Base-by-base conservation (phyloP, 2,888 invertebrate species). In the Cinara cedri region DNA sequence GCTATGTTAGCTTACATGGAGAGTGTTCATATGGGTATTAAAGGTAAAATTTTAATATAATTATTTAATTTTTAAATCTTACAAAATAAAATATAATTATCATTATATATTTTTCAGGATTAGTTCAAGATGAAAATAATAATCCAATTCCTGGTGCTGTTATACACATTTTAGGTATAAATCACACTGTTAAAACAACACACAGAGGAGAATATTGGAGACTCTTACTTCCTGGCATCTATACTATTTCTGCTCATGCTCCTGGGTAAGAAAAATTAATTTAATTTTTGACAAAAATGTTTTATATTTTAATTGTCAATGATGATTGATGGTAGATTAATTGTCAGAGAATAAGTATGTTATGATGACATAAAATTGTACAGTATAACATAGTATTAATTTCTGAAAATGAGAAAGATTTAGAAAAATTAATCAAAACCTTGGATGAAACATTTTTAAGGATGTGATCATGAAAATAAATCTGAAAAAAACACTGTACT, bases 161-260 rank as follows among this genome's bases (percentile, higher is more conserved):
- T 82, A 89, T 99, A 65, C 86, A 88, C 42, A 91, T 98, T 1
- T 88, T 89, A 60, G 93, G 93, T 0, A 91, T 96, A 81, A 87
- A 91, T 70, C 96, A 98, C 85, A 90, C 91, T 75, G 89, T 98
- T 14, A 89, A 89, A 1, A 92, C 94, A 0, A 93, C 94, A 0
- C 88, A 88, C 60, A 88, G 90, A 24, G 99, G 99, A 8, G 96
- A 97, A 86, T 99, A 92, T 87, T 99, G 98, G 98, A 89, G 99
- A 81, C 87, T 99, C 70, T 87, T 99, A 44, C 87, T 94, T 21
- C 97, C 98, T 0, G 98, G 97, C 81, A 88, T 88, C 6, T 98
- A 98, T 85, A 89, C 89, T 44, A 87, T 97, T 82, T 90, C 89
- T 82, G 94, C 91, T 0, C 84, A 87, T 54, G 93, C 93, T 71